These are phyloP conservation scores for Ageneiosus marmoratus DNA, from an alignment of 2,113 vertebrate genomes.

Conservation along the genomic window DNA sequence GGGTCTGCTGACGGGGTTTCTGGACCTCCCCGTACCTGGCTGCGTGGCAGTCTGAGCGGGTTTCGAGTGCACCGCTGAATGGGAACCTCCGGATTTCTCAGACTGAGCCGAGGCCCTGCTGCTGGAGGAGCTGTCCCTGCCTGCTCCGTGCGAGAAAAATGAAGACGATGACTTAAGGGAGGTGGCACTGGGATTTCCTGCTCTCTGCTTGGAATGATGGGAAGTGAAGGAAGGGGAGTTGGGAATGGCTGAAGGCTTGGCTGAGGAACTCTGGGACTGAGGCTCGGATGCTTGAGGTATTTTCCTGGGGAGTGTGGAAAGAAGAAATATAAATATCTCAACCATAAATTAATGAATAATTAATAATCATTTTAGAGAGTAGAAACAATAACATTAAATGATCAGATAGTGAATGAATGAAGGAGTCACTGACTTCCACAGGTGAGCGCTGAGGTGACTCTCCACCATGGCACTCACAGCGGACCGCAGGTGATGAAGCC, in stretches of 20 bases:
- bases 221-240: slow-evolving; percentile 59
- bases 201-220: slow-evolving; percentile 71
- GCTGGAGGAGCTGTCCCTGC: slow-evolving; percentile 51
- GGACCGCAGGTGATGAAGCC: slow-evolving; percentile 86
- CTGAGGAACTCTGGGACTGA: slow-evolving; percentile 59
- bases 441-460: slow-evolving; percentile 84
- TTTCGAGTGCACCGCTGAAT: slow-evolving; percentile 69
- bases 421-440: slow-evolving; percentile 84
- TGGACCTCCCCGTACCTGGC: slow-evolving; percentile 67
- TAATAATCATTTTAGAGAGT: not conserved
- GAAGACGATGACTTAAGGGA: slow-evolving; percentile 59
- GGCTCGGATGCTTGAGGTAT: slow-evolving; percentile 85
- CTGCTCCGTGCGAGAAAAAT: slow-evolving; percentile 64
- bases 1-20: slow-evolving; percentile 78
- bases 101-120: slow-evolving; percentile 49
- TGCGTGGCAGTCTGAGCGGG: slow-evolving; percentile 70
- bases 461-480: slow-evolving; percentile 90
- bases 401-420: not conserved
- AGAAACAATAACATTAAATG: not conserved
- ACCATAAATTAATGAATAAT: not conserved
- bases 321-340: not conserved
- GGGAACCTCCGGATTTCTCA: slow-evolving; percentile 71
- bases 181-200: slow-evolving; percentile 68
- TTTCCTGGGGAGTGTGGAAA: slow-evolving; percentile 80
- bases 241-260: slow-evolving; percentile 57